Conservation (phyloP, 1,140 invertebrate species). For the Ectropis grisescens region DNA sequence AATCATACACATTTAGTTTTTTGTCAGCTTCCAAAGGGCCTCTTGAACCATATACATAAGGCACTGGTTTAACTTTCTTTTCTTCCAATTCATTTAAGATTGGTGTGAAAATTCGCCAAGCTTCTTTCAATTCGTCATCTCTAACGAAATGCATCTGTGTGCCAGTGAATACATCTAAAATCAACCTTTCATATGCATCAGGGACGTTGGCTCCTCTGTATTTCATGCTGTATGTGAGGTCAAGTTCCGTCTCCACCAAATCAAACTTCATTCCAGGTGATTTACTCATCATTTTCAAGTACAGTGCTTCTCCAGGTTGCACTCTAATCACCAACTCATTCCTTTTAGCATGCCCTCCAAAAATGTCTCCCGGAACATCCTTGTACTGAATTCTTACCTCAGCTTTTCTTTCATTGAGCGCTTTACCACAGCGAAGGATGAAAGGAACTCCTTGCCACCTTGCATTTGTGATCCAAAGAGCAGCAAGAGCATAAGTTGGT, state of each 20-base stretch:
- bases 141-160: constrained; percentile 99
- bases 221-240: constrained; percentile 93
- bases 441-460: constrained; percentile 99
- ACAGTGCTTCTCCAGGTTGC: constrained; percentile 98
- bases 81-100: constrained; percentile 90
- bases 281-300: constrained; percentile 99
- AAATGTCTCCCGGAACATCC: constrained; percentile 97
- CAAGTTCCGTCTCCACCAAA: constrained; percentile 97
- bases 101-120: constrained; percentile 99
- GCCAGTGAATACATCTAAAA: constrained; percentile 97
- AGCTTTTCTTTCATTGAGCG: constrained; percentile 97
- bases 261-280: constrained; percentile 97
- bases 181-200: constrained; percentile 97
- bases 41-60: constrained; percentile 90
- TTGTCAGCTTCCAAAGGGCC: constrained; percentile 93
- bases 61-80: constrained; percentile 82
- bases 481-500: constrained; percentile 93
- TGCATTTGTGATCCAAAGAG: constrained; percentile 95
- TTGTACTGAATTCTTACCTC: constrained; percentile 98
- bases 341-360: constrained; percentile 89
- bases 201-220: constrained; percentile 93
- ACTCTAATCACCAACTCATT: constrained; percentile 99
- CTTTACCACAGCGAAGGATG: constrained; percentile 97
- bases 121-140: constrained; percentile 95
- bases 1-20: constrained; percentile 84